Evolutionary conservation across 2,888 invertebrate genomes (phyloP), one percentile per base, ranked within the genome.

Genomic region (Neoascia interrupta): DNA sequence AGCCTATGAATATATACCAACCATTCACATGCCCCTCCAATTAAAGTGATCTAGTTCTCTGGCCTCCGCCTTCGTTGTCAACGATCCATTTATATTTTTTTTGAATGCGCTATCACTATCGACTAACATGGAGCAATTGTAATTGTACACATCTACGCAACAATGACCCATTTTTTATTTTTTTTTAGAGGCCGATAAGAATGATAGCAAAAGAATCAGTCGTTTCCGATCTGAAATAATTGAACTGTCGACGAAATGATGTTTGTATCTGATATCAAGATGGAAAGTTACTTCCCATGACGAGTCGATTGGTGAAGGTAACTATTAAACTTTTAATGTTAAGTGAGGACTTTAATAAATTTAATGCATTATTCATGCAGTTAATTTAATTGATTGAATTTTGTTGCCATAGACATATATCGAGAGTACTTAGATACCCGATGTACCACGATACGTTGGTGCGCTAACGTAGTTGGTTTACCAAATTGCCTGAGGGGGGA

Each of bases 11-110:
- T 61, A 54, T 21, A 49, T n/a, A 13, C 61, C 69, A 54, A 34
- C 21, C 51, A 75, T 69, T 75, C 75, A 63, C 75, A 70, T 75
- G 70, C 70, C 63, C 70, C 63, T 64, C 39, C 76, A 70, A 72
- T 76, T 76, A 64, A 72, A 72, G 64, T 61, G 76, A 72, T 72
- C 76, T 76, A 75, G 43, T 75, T 47, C 53, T 43, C 47, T 31
- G 56, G 28, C 34, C 56, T 58, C 41, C 47, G 39, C 16, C 28
- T 39, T 47, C 37, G 28, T 58, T 26, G 13, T 43, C 45, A 56
- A 13, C 26, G 15, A 19, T 13, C 45, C 19, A 23, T 53, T 64
- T 34, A n/a, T 11, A 21, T 19, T 37, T 45, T 2, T 6, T 15
- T 37, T 8, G 54, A 53, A 49, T 68, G 47, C 56, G 66, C 58